Base-by-base conservation (phyloP, 1,140 invertebrate species). In the Tyrophagus putrescentiae region DNA sequence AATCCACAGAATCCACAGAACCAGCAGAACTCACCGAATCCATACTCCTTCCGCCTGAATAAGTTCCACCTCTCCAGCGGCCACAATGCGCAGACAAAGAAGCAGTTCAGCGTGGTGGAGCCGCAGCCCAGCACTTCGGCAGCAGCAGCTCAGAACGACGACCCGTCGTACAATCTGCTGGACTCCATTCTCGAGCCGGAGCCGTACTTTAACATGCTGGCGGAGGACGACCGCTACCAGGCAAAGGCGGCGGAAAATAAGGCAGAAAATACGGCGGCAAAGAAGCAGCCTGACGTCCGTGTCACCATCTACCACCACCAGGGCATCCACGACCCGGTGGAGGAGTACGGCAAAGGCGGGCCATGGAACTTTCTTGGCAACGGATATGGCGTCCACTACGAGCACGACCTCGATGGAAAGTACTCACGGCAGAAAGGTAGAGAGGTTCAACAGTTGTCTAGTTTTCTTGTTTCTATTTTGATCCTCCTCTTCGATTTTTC, bases 251-350 rank as follows among this genome's bases (percentile, higher is more conserved):
- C 13, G n/a, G 36, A 39, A 13, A n/a, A 39, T 13, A 44, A 44
- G 21, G 11, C 21, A 4, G 27, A 44, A 23, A 25, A 44, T 11
- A 23, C 21, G 11, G 4, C 27, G 21, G 42, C 21, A 23, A n/a
- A 42, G 3, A 41, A 21, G 18, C 3, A 27, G 21, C 31, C 39
- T 11, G 36, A 31, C 32, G 61, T 62, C 16, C 34, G 29, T 11
- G 61, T 62, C 13, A 62, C 60, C 29, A 59, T 62, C 21, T 62
- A 59, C 34, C 57, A 62, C 28, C 61, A 62, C 54, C 54, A 58
- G 42, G 56, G 56, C 1, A 23, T 45, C n/a, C 61, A 62, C 45
- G 61, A 62, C 45, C 39, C 39, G 25, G 31, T n/a, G 33, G 28
- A 60, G 23, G 23, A 57, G 7, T 50, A 50, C 27, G 56, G 56